These are phyloP conservation scores for Oikopleura vanhoeffeni DNA, from an alignment of 23 tunicate genomes.

Conservation along the genomic window DNA sequence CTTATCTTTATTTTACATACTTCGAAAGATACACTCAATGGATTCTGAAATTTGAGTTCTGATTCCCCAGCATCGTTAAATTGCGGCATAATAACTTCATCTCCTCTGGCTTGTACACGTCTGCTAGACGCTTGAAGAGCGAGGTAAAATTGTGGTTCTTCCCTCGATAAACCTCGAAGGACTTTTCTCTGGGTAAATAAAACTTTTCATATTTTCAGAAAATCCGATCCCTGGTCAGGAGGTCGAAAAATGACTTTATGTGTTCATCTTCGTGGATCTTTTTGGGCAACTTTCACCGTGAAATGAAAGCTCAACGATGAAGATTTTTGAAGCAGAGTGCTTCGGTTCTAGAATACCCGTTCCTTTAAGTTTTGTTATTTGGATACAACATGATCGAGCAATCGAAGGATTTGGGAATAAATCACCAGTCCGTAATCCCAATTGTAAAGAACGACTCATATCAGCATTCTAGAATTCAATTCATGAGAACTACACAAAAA, in stretches of 20 bases:
- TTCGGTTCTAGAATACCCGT: background rate
- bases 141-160: background rate
- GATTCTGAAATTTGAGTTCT: background rate
- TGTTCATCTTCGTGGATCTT: too few relatives aligned
- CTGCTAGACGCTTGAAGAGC: background rate
- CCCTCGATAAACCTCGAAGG: background rate
- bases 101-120: background rate
- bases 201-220: too few relatives aligned
- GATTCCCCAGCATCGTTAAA: background rate
- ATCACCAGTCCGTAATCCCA: background rate
- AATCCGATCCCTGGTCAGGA: too few relatives aligned
- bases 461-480: too few relatives aligned
- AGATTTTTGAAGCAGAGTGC: too few relatives aligned
- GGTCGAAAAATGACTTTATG: too few relatives aligned
- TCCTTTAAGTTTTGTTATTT: background rate
- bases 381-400: background rate
- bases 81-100: background rate
- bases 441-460: slow-evolving; percentile 1
- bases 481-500: too few relatives aligned
- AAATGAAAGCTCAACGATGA: too few relatives aligned
- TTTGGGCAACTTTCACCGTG: too few relatives aligned
- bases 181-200: too few relatives aligned
- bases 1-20: too few relatives aligned
- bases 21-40: background rate
- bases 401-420: background rate